Conservation (phyloP, 2,888 invertebrate species). For the Caenorhabditis sp. region DNA sequence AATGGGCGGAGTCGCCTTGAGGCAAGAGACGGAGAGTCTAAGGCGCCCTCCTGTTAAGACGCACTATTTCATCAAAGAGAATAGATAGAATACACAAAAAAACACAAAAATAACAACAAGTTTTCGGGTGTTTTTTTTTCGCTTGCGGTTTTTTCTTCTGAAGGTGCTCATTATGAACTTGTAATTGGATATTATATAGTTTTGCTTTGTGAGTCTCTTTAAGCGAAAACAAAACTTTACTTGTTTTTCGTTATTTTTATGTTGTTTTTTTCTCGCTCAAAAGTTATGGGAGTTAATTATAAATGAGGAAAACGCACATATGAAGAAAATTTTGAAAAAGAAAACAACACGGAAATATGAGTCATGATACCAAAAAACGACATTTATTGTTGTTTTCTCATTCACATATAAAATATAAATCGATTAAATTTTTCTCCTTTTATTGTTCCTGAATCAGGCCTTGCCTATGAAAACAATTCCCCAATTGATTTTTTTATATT, state of each 20-base stretch:
- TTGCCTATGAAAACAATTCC: too few relatives aligned
- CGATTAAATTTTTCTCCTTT: too few relatives aligned
- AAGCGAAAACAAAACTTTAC: background rate
- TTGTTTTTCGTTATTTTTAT: background rate
- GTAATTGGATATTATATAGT: slow-evolving; percentile 1
- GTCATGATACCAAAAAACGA: background rate
- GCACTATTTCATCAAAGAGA: background rate
- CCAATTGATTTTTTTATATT: too few relatives aligned
- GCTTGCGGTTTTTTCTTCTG: slow-evolving; percentile 3
- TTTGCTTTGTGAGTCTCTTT: background rate
- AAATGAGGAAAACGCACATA: background rate
- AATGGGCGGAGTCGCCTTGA: background rate
- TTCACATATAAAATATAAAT: too few relatives aligned
- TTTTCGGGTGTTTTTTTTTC: background rate
- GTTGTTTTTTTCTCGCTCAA: background rate
- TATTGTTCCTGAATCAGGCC: too few relatives aligned
- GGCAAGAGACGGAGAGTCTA: background rate
- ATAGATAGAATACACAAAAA: background rate
- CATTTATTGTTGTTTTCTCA: background rate
- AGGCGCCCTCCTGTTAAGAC: background rate
- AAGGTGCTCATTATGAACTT: slow-evolving; percentile 31
- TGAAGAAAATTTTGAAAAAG: background rate
- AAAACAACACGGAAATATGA: background rate
- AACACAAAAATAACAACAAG: background rate
- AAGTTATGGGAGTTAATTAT: background rate